Evolutionary conservation across 2,797 vertebrate species (phyloP), one percentile per base, ranked within the genome.

Genomic region (Chelon auratus): DNA sequence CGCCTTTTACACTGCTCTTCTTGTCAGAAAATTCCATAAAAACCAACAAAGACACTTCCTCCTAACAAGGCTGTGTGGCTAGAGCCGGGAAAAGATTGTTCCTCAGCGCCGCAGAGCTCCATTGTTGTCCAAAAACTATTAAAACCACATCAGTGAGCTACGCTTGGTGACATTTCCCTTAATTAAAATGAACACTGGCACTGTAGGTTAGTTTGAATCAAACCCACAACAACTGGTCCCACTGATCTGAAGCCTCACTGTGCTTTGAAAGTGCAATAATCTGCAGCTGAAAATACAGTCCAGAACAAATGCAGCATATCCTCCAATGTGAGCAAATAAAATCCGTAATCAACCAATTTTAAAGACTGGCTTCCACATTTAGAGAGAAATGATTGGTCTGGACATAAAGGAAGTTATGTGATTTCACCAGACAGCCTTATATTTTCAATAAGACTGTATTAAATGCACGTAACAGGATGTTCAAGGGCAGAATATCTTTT

Each of bases 121-220:
- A 66, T 60, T 50, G 53, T 65, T 69, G 55, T 11, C 24, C 24
- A 26, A 26, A 26, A 26, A 26, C 24, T 26, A 26, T 26, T 26
- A 26, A 26, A 26, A 26, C 24, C 26, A 59, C 39, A 68, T 66
- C 57, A 50, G 33, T 45, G 42, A 60, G 62, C 8, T 26, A 47
- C 36, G 30, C 52, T 59, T 42, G 14, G 52, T 72, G 73, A 52
- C 48, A 52, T 72, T 63, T 72, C 43, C 24, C 54, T 51, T 52
- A 36, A 36, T 59, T 68, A 39, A 51, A 78, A 62, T 55, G 37
- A 75, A 72, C 24, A 47, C 24, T 33, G 68, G 17, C 33, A 48
- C 37, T 60, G 55, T 39, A 59, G 62, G 72, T 78, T 24, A 50
- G 57, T 70, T 37, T 45, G 11, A 59, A 54, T 24, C 26, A 52